Evolutionary conservation across 1,140 invertebrate species (phyloP), one percentile per base, ranked within the genome.

Genomic region (Drosophila takahashii): DNA sequence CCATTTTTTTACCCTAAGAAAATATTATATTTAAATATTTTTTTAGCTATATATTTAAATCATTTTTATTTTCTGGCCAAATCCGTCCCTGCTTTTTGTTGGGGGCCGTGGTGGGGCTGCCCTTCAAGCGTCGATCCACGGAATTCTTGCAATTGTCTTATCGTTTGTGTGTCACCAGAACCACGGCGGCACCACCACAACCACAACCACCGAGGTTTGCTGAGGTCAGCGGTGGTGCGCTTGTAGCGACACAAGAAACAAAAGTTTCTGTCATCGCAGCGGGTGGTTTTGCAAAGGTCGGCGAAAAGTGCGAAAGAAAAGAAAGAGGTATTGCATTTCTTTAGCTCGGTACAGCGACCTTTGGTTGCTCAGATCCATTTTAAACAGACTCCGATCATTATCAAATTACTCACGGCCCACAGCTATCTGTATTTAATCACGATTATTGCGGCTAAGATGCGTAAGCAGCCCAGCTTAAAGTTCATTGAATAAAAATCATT

Each of bases 221-320:
- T 71, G 67, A 71, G 67, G 32, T 71, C 67, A 71, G 67, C 65
- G 27, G 50, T 62, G 50, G 48, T 53, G 27, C 42, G 22, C 64
- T 71, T 57, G 67, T 71, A 45, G 34, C 34, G 34, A 71, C 65
- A 71, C 22, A 65, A 47, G 22, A 69, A 71, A 70, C 67, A 32
- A 54, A 60, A 70, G 64, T 34, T 27, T 47, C 26, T 29, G 39
- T 6, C 27, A 52, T n/a, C 29, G 9, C 44, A 26, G 64, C 64
- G 65, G 66, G 64, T 56, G 66, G 34, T 56, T 69, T 41, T 66
- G 67, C 51, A 13, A 36, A 57, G 67, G 34, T 71, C 44, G 65
- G 60, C 64, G 16, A 36, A 67, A 67, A 51, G n/a, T 41, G 58
- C 34, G 13, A 50, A 50, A 11, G 15, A 4, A 50, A 50, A 11